phyloP scores from a whole-genome alignment of 2,797 vertebrate genomes.

The Chanos chanos region DNA sequence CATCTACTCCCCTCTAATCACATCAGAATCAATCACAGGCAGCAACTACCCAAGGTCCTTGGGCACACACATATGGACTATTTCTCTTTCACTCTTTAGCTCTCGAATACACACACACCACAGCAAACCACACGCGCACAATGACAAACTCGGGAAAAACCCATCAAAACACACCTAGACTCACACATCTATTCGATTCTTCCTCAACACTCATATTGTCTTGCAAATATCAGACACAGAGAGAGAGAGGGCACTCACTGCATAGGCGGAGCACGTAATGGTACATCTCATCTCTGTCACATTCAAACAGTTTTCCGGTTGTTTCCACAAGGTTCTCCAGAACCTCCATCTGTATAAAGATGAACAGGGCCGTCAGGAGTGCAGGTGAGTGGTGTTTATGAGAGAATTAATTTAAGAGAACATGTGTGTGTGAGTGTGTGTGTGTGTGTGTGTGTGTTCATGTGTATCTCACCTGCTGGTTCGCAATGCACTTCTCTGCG shows the following conservation, averaged over 20 bases:
- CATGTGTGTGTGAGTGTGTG: neutral
- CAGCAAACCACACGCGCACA: too few relatives aligned
- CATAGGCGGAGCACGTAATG: slow-evolving; percentile 76
- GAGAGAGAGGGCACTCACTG: slow-evolving; percentile 72
- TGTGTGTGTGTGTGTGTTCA: neutral
- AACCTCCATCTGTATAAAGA: slow-evolving; percentile 70
- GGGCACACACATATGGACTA: too few relatives aligned
- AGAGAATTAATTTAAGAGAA: neutral
- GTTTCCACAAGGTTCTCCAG: slow-evolving; percentile 87
- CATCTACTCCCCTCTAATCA: too few relatives aligned
- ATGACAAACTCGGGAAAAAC: too few relatives aligned
- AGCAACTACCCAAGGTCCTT: too few relatives aligned
- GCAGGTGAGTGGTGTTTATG: neutral
- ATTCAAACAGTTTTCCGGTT: slow-evolving; percentile 87
- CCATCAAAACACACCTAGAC: too few relatives aligned
- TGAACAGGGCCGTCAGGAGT: neutral
- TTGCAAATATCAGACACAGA: too few relatives aligned
- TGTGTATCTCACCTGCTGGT: slow-evolving; percentile 72
- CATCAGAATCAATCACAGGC: too few relatives aligned
- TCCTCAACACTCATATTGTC: slow-evolving; percentile 12
- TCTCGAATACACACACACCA: too few relatives aligned
- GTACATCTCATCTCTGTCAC: slow-evolving; percentile 92
- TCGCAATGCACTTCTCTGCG: slow-evolving; percentile 77
- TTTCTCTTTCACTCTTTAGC: too few relatives aligned
- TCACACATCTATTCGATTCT: neutral